A percentile compares a stretch with the other conserved stretches of the same genome.
These are phyloP conservation scores for Cinara cedri DNA, from an alignment of 2,888 invertebrate genomes.

Conservation along the genomic window DNA sequence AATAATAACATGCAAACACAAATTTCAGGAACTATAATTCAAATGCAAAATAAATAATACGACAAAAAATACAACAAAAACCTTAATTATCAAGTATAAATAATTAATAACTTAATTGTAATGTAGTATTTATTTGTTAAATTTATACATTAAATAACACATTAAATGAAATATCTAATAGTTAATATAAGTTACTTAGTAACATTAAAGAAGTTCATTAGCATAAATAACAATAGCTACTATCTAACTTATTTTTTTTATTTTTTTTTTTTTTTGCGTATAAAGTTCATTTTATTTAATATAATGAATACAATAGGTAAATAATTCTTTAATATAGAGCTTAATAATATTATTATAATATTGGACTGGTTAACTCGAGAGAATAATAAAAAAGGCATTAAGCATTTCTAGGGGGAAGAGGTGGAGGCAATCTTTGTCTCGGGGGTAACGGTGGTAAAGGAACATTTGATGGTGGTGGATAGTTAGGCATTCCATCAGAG, in stretches of 20 bases:
- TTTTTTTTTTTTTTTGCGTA: too few species aligned
- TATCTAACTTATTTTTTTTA: constrained; percentile 26
- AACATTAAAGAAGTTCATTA: constrained; percentile 24
- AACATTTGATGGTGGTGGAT: constrained; percentile 51
- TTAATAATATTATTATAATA: constrained; percentile 25
- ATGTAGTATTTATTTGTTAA: constrained; percentile 48
- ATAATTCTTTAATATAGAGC: background rate
- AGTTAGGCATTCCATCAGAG: constrained; percentile 49
- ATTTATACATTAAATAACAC: constrained; percentile 49
- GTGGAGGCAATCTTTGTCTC: constrained; percentile 50
- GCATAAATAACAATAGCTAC: constrained; percentile 32
- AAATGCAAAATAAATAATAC: constrained; percentile 47
- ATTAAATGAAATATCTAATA: constrained; percentile 29
- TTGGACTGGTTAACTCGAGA: constrained; percentile 16
- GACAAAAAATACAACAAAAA: constrained; percentile 23
- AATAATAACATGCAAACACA: constrained; percentile 55
- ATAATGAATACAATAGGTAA: constrained; percentile 35
- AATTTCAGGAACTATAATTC: constrained; percentile 43
- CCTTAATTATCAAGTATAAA: constrained; percentile 12
- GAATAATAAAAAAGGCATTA: constrained; percentile 8
- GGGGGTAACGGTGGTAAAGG: constrained; percentile 48
- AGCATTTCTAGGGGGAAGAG: constrained; percentile 51
- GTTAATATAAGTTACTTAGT: constrained; percentile 10
- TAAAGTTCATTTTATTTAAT: constrained; percentile 10
- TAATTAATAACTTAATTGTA: constrained; percentile 24